Conservation (phyloP, 2,888 invertebrate genomes). For the Bombyx huttoni region DNA sequence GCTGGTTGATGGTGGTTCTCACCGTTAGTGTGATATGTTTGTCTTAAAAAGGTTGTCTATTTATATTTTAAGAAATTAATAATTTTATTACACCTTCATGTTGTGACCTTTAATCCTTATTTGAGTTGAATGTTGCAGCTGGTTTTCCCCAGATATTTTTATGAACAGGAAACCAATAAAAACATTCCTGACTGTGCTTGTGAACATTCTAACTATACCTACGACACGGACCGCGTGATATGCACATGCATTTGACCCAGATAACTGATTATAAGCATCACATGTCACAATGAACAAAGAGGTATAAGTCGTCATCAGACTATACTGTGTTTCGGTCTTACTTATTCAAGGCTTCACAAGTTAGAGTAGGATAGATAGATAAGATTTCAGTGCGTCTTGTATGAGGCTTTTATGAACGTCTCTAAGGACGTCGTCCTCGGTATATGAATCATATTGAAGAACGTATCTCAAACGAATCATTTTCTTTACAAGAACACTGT, state of each 20-base stretch:
- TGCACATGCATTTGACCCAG: background rate
- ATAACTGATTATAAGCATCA: background rate
- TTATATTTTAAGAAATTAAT: no score
- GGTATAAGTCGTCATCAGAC: background rate
- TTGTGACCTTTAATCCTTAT: no score
- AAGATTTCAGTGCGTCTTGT: background rate
- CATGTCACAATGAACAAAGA: background rate
- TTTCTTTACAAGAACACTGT: no score
- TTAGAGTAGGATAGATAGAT: background rate
- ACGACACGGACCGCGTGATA: background rate
- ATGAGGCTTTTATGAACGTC: background rate
- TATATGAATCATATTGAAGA: background rate
- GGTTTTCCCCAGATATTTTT: no score
- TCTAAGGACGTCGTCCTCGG: background rate
- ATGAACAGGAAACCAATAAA: no score
- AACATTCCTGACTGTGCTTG: background rate
- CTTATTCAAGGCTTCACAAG: background rate
- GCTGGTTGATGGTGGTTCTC: no score
- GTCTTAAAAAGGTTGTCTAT: no score
- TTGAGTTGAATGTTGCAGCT: no score
- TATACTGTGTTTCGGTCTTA: background rate
- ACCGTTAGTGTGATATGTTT: no score
- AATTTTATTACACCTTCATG: no score
- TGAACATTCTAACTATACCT: background rate
- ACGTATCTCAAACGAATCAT: no score